These are phyloP conservation scores for Adoxophyes honmai DNA, from an alignment of 1,140 invertebrate species.

Conservation along the genomic window DNA sequence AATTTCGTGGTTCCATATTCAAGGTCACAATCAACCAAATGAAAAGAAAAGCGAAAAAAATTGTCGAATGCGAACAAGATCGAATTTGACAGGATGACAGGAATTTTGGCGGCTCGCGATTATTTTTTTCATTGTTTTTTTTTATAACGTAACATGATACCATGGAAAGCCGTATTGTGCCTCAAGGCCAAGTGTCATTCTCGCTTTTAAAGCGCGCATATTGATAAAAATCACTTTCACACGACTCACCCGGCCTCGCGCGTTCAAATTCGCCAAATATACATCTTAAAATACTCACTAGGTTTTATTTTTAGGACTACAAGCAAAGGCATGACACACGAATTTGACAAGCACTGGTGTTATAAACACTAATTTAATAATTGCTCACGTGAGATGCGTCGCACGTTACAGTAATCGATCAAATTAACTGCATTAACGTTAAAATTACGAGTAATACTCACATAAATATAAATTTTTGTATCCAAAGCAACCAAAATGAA, in stretches of 20 bases:
- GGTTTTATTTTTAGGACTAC: slow-evolving; percentile 62
- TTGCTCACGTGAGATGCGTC: slow-evolving; percentile 43
- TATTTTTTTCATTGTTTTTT: neutral
- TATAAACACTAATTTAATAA: slow-evolving; percentile 48
- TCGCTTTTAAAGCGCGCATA: slow-evolving; percentile 30
- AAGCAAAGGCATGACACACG: slow-evolving; percentile 53
- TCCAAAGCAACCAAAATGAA: slow-evolving; percentile 38
- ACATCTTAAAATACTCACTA: slow-evolving; percentile 59
- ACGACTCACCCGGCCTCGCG: slow-evolving; percentile 51
- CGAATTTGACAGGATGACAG: neutral
- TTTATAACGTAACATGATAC: slow-evolving; percentile 33
- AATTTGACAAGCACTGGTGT: slow-evolving; percentile 25
- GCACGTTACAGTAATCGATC: slow-evolving; percentile 47
- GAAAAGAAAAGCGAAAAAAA: neutral
- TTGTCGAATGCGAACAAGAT: neutral
- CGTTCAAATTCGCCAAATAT: slow-evolving; percentile 65
- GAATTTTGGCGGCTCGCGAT: neutral
- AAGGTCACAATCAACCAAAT: slow-evolving; percentile 4
- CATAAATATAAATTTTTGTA: slow-evolving; percentile 50
- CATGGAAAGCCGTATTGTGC: slow-evolving; percentile 28
- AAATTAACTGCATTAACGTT: slow-evolving; percentile 38
- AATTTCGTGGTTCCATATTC: slow-evolving; percentile 2
- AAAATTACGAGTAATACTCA: slow-evolving; percentile 60
- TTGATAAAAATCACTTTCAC: slow-evolving; percentile 55
- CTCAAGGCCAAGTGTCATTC: slow-evolving; percentile 46